Conservation (phyloP, 2,888 invertebrate genomes). For the Chrysotoxum bicinctum region DNA sequence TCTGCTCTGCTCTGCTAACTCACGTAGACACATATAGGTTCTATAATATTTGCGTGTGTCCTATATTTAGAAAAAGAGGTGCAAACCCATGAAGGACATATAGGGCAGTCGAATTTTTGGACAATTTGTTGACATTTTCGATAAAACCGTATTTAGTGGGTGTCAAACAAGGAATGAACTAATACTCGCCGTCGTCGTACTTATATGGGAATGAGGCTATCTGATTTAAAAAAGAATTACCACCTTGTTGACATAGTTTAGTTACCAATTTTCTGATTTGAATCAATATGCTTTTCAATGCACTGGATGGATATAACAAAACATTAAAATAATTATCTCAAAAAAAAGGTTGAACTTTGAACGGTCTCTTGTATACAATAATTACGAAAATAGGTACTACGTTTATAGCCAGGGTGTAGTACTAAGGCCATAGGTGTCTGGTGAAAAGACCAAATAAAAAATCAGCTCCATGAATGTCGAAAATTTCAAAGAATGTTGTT, state of each 20-base stretch:
- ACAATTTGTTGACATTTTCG: constrained; percentile 47
- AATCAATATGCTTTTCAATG: too few species aligned
- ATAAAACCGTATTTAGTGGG: constrained; percentile 33
- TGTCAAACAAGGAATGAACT: constrained; percentile 43
- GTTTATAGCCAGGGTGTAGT: too few species aligned
- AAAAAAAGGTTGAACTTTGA: too few species aligned
- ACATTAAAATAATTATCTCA: too few species aligned
- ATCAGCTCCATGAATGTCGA: too few species aligned
- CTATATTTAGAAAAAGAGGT: constrained; percentile 9
- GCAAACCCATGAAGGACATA: not conserved
- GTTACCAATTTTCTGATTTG: not conserved
- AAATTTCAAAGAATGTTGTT: too few species aligned
- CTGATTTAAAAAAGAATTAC: constrained; percentile 6
- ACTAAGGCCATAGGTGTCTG: too few species aligned
- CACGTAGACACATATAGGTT: not conserved
- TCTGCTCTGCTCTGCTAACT: not conserved
- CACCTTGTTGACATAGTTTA: not conserved
- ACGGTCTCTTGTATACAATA: too few species aligned
- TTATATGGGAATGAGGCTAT: constrained; percentile 1
- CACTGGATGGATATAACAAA: too few species aligned
- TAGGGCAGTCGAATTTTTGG: constrained; percentile 5
- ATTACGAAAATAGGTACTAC: too few species aligned
- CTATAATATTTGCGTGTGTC: not conserved
- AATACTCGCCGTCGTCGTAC: too few species aligned
- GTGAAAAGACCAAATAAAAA: too few species aligned